Conservation (phyloP, 2,797 vertebrate genomes). For the Hyperoplus immaculatus region DNA sequence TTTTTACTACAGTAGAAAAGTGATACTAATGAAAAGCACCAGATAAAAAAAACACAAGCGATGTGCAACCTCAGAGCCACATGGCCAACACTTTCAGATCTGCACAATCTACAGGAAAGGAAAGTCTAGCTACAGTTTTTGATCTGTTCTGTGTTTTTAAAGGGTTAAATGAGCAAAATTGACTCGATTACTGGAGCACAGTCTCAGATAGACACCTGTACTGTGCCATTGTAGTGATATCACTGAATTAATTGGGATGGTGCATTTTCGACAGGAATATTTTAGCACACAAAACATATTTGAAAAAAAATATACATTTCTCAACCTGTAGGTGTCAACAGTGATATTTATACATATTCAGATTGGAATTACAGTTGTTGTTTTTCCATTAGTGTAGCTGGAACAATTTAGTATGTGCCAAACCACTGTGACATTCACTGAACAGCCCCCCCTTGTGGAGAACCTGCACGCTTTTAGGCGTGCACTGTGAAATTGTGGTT, state of each 20-base stretch:
- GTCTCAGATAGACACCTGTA: not conserved
- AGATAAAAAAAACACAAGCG: not conserved
- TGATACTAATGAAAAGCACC: constrained; percentile 11
- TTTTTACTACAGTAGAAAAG: constrained; percentile 18
- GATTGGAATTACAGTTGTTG: not conserved
- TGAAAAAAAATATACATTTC: not conserved
- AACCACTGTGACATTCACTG: not conserved
- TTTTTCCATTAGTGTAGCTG: not conserved
- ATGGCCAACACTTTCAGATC: not conserved
- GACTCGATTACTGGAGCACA: not conserved
- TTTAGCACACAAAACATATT: not conserved
- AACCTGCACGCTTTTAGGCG: not conserved
- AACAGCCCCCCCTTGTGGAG: constrained; percentile 22
- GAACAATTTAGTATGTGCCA: not conserved
- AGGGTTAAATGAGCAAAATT: not conserved
- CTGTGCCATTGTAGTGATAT: not conserved
- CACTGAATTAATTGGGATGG: not conserved
- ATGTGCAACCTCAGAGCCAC: constrained; percentile 8
- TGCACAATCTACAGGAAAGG: not conserved
- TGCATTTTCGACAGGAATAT: not conserved
- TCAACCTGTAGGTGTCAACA: not conserved
- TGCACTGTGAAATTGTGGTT: not conserved
- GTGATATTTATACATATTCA: not conserved
- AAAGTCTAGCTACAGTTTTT: not conserved
- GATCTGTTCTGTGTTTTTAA: not conserved